Percentiles rank a stretch among this genome's conserved stretches.
These are phyloP conservation scores for Calyptomena viridis DNA, from an alignment of 2,113 vertebrate genomes.

Conservation along the genomic window DNA sequence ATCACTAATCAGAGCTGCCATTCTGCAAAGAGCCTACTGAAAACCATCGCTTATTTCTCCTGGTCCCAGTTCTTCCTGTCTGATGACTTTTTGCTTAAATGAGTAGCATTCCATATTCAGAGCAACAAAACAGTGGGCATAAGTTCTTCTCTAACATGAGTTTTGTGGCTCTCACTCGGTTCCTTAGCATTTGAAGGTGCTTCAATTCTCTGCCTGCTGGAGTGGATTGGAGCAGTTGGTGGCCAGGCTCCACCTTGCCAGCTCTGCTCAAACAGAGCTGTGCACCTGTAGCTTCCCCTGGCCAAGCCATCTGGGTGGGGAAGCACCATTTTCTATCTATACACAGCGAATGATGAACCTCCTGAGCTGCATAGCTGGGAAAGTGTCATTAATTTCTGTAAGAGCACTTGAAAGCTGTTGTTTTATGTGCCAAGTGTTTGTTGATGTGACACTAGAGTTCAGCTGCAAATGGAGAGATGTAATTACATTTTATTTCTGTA, in stretches of 20 bases:
- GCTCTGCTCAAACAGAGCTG: background rate
- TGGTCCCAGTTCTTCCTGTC: background rate
- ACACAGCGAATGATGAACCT: background rate
- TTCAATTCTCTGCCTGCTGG: background rate
- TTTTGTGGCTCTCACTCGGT: background rate
- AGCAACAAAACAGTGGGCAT: background rate
- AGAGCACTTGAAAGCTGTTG: conserved; percentile 6
- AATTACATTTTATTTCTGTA: background rate
- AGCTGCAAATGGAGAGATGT: background rate
- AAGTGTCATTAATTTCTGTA: background rate
- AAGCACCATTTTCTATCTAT: background rate
- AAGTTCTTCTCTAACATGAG: background rate
- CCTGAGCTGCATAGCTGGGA: background rate
- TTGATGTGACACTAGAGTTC: conserved; percentile 10
- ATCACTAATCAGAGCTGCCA: background rate
- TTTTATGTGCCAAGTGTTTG: background rate
- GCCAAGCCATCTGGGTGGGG: background rate
- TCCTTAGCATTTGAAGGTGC: background rate
- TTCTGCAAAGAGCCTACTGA: background rate
- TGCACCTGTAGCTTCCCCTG: background rate
- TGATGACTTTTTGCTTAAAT: background rate
- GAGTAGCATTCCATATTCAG: background rate
- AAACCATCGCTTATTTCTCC: background rate
- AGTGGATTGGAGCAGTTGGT: background rate
- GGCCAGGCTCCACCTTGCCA: background rate